Base-by-base conservation (phyloP, 2,797 vertebrate genomes). In the Chelidonichthys spinosus region DNA sequence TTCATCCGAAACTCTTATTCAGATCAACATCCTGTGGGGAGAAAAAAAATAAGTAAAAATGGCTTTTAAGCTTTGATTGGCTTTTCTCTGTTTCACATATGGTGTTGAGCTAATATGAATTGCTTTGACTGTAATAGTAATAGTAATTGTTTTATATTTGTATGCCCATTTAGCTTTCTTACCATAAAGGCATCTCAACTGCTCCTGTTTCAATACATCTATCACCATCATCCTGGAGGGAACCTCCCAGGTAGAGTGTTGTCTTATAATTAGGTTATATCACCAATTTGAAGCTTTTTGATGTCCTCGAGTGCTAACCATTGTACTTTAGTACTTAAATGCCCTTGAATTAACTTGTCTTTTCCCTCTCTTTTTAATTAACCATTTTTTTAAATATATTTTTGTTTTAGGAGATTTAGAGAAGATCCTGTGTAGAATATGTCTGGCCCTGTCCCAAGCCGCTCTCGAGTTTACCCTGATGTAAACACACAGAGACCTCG, bases 401-500 rank as follows among this genome's bases (percentile, higher is more conserved):
- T 33, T 63, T 82, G 25, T 70, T 76, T 42, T 67, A 95, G 94
- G 94, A 93, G 85, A 89, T 92, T 77, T 90, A 92, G 87, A 92
- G 85, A 94, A 87, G 82, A 91, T 85, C 85, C 72, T 76, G 79
- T 92, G 81, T 93, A 93, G 92, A 95, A 94, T 94, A 97, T 97
- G 96, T 95, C 95, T 78, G 95, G 95, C 89, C 96, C 96, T 35
- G 95, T 96, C 87, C 94, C 95, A 86, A 97, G 96, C 89, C 95
- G 96, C 85, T 96, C 96, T 82, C 93, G 96, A 93, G 96, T 96
- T 92, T 96, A 97, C 92, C 95, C 96, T 35, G 96, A 96, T 76
- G 96, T 96, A 87, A 97, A 97, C 95, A 96, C 96, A 84, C 96
- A 96, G 87, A 93, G 96, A 81, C 96, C 96, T 74, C 94, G 96